Percentiles rank a stretch among this genome's conserved stretches.
Conservation (phyloP, 2,888 invertebrate genomes). For the Sympetrum striolatum region DNA sequence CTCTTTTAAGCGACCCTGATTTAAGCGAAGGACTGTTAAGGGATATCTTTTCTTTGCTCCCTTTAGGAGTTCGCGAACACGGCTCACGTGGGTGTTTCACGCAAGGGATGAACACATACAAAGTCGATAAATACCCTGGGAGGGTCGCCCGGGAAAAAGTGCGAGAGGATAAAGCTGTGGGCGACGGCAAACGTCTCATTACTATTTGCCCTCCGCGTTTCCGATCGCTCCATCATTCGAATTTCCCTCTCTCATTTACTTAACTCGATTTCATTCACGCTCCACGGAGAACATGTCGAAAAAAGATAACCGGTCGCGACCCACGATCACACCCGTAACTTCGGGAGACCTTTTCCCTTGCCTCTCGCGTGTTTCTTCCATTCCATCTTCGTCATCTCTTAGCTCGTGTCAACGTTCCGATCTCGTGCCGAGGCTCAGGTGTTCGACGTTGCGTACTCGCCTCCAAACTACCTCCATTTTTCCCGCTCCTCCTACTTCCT, state of each 20-base stretch:
- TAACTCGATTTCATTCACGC: slow-evolving; percentile 6
- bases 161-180: neutral
- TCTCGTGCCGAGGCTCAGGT: slow-evolving; percentile 15
- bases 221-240: neutral
- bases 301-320: neutral
- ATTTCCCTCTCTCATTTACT: neutral
- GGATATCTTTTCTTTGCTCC: no score
- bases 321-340: neutral
- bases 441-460: slow-evolving; percentile 2
- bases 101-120: neutral
- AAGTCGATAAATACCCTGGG: neutral
- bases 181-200: neutral
- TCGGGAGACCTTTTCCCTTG: neutral
- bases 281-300: neutral
- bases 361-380: neutral
- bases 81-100: neutral
- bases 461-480: neutral
- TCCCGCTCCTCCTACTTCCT: neutral
- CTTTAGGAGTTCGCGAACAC: neutral
- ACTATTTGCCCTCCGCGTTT: neutral
- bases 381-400: neutral
- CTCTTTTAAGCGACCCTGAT: no score
- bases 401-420: slow-evolving; percentile 1
- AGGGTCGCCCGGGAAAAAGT: neutral
- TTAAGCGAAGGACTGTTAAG: no score